Percentiles rank a stretch among this genome's conserved stretches.
These are phyloP conservation scores for Larimichthys crocea DNA, from an alignment of 2,113 vertebrate genomes.

Conservation along the genomic window DNA sequence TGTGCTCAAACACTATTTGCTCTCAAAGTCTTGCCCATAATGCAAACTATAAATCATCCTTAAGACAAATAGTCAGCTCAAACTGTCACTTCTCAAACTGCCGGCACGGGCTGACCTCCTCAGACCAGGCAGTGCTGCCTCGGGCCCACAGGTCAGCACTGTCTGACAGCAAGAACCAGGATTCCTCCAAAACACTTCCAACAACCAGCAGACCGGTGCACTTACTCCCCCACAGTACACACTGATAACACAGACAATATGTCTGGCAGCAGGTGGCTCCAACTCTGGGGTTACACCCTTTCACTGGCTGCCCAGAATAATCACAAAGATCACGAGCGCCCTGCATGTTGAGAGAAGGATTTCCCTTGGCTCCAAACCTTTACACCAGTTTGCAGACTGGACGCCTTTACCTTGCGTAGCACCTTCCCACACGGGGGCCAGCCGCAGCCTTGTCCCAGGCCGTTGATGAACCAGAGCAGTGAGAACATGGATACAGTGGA, in stretches of 20 bases:
- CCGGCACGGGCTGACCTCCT: background rate
- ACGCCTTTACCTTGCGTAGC: conserved; percentile 89
- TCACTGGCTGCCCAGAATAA: background rate
- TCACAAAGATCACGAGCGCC: background rate
- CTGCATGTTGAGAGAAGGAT: background rate
- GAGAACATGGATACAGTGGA: conserved; percentile 89
- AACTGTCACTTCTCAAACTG: conserved; percentile 11
- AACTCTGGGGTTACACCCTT: background rate
- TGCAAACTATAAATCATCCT: background rate
- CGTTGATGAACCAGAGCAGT: conserved; percentile 95
- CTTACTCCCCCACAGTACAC: background rate
- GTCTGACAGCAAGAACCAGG: background rate
- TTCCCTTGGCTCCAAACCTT: background rate
- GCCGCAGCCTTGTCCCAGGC: conserved; percentile 95
- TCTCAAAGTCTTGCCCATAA: background rate
- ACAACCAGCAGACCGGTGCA: background rate
- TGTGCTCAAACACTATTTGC: background rate
- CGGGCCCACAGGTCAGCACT: conserved; percentile 23
- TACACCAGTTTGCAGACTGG: background rate
- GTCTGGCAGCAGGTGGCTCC: conserved; percentile 2
- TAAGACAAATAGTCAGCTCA: conserved; percentile 5
- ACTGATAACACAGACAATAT: background rate
- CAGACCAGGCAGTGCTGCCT: background rate
- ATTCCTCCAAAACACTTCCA: background rate
- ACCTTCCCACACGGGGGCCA: conserved; percentile 98